phyloP scores from a whole-genome alignment of 92 coral and sea anemone genomes.

The Bergia sp. region DNA sequence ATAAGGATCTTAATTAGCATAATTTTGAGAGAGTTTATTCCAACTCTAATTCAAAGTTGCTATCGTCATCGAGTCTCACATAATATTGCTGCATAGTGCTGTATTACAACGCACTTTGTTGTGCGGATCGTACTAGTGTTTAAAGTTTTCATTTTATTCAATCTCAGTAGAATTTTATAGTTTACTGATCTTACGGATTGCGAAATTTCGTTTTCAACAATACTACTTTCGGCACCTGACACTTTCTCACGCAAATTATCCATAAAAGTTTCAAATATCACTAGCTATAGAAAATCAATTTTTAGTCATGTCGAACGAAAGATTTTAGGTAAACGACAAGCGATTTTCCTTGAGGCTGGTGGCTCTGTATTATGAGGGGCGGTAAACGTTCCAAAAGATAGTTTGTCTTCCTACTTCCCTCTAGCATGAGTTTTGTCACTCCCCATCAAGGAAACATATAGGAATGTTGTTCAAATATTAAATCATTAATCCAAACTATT shows the following conservation, averaged over 20 bases:
- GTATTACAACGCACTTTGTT: neutral
- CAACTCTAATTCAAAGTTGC: neutral
- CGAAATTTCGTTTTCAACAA: neutral
- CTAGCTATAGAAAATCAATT: too few relatives aligned
- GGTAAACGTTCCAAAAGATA: too few relatives aligned
- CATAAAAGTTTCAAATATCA: neutral
- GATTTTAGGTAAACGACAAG: neutral
- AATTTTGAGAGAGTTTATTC: neutral
- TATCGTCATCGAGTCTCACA: too few relatives aligned
- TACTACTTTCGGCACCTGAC: neutral
- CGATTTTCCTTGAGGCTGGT: neutral
- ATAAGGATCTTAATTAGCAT: neutral
- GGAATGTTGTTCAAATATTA: neutral
- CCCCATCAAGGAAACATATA: neutral
- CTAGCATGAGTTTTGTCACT: neutral
- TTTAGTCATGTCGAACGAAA: neutral
- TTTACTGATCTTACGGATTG: neutral
- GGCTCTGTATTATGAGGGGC: neutral
- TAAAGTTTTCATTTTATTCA: too few relatives aligned
- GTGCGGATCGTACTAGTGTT: neutral
- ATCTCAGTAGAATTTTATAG: too few relatives aligned
- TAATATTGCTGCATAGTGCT: neutral
- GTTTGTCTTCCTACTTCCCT: too few relatives aligned
- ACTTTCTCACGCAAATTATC: neutral
- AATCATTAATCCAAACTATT: neutral